Conservation (phyloP, 2,113 vertebrate genomes). For the Oreotrochilus melanogaster region DNA sequence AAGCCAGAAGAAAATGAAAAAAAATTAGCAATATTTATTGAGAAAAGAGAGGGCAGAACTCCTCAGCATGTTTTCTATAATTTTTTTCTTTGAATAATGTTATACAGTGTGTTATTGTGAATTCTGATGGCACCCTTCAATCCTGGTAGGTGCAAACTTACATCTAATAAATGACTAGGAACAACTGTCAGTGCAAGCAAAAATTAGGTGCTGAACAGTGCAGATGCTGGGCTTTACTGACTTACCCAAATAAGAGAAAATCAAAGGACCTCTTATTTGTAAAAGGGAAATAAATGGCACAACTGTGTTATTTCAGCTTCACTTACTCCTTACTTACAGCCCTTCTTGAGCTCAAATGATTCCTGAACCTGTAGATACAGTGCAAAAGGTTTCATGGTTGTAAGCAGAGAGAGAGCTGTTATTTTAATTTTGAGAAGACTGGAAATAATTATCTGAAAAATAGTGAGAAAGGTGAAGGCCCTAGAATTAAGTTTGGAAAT, state of each 20-base stretch:
- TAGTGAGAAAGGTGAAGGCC: not conserved
- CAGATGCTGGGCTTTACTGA: not conserved
- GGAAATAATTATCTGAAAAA: not conserved
- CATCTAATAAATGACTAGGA: not conserved
- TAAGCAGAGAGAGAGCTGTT: not conserved
- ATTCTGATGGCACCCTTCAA: not conserved
- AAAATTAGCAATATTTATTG: not conserved
- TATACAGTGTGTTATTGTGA: not conserved
- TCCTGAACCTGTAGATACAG: not conserved
- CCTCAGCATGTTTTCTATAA: not conserved
- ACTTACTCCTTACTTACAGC: not conserved
- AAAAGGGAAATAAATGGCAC: not conserved
- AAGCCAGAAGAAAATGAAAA: not conserved
- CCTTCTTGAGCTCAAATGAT: not conserved
- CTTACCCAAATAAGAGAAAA: not conserved
- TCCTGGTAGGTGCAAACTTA: not conserved
- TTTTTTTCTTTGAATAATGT: not conserved
- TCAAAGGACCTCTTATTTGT: not conserved
- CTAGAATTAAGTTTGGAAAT: not conserved
- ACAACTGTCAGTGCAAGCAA: not conserved
- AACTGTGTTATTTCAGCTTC: not conserved
- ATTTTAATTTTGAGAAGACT: not conserved
- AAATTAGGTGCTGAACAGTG: not conserved
- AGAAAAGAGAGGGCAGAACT: not conserved
- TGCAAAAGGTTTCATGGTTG: accelerated